These are phyloP conservation scores for Carabus problematicus DNA, from an alignment of 2,888 invertebrate genomes.

Conservation along the genomic window DNA sequence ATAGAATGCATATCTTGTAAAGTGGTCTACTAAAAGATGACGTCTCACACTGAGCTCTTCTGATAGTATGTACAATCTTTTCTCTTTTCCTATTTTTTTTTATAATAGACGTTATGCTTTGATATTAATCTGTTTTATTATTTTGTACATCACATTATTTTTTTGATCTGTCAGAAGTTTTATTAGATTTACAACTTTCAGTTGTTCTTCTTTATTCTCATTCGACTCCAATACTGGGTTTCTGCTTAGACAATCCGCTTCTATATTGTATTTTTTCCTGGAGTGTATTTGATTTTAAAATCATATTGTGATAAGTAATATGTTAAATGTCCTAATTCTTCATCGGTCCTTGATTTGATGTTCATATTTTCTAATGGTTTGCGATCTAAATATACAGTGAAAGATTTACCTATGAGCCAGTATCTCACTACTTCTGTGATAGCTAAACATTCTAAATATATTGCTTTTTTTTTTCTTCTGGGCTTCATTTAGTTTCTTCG, in stretches of 20 bases:
- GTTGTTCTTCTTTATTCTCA: slow-evolving; percentile 41
- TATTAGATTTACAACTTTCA: slow-evolving; percentile 39
- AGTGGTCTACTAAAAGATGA: slow-evolving; percentile 11
- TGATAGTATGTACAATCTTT: slow-evolving; percentile 37
- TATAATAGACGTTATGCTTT: slow-evolving; percentile 38
- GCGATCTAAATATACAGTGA: slow-evolving; percentile 41
- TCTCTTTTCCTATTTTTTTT: slow-evolving; percentile 33
- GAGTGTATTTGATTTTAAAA: slow-evolving; percentile 40
- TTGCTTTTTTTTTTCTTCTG: no score
- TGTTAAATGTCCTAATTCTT: slow-evolving; percentile 30
- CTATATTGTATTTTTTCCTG: slow-evolving; percentile 45
- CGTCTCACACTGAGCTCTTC: slow-evolving; percentile 39
- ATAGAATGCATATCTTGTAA: slow-evolving; percentile 48
- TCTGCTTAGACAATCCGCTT: slow-evolving; percentile 45
- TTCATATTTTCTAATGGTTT: slow-evolving; percentile 38
- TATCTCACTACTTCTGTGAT: slow-evolving; percentile 43
- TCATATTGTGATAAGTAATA: slow-evolving; percentile 38
- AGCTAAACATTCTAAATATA: slow-evolving; percentile 43
- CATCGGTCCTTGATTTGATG: slow-evolving; percentile 29
- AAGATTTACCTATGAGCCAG: slow-evolving; percentile 43
- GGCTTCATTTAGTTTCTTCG: no score
- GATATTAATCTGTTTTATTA: slow-evolving; percentile 22
- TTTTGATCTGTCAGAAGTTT: slow-evolving; percentile 40
- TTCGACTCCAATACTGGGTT: slow-evolving; percentile 45
- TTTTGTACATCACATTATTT: slow-evolving; percentile 31